phyloP scores from a whole-genome alignment of 2,797 vertebrate genomes.

The Todus mexicanus region DNA sequence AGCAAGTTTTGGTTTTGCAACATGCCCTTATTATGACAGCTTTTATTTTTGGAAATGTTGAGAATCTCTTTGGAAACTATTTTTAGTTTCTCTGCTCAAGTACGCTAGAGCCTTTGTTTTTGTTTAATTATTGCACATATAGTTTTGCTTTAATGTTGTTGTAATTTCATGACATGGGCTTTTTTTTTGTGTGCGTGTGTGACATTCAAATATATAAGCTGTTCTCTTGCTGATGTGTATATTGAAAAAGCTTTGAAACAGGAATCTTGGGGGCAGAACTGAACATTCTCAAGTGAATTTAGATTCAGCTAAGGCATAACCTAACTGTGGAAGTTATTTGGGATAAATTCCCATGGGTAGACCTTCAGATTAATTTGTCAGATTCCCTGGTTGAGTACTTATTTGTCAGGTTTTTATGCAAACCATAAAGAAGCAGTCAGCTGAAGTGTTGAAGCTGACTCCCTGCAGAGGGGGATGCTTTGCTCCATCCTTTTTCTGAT shows the following conservation, averaged over 20 bases:
- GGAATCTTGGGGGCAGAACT: not conserved
- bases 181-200: not conserved
- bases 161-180: not conserved
- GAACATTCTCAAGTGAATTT: not conserved
- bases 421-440: not conserved
- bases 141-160: not conserved
- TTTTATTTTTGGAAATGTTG: constrained; percentile 44
- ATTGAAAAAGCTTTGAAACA: not conserved
- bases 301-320: not conserved
- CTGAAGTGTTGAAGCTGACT: not conserved
- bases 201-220: not conserved
- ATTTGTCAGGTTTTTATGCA: not conserved
- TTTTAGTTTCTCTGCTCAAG: constrained; percentile 17
- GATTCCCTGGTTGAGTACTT: not conserved
- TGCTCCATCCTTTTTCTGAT: not conserved
- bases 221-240: not conserved
- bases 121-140: not conserved
- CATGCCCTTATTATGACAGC: constrained; percentile 33
- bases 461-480: not conserved
- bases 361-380: not conserved
- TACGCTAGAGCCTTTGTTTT: not conserved
- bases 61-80: constrained; percentile 35
- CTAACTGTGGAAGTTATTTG: not conserved
- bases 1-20: constrained; percentile 14
- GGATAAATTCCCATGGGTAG: not conserved